phyloP scores from a whole-genome alignment of 64 coral and sea anemone species.

The Anthopleura sola region DNA sequence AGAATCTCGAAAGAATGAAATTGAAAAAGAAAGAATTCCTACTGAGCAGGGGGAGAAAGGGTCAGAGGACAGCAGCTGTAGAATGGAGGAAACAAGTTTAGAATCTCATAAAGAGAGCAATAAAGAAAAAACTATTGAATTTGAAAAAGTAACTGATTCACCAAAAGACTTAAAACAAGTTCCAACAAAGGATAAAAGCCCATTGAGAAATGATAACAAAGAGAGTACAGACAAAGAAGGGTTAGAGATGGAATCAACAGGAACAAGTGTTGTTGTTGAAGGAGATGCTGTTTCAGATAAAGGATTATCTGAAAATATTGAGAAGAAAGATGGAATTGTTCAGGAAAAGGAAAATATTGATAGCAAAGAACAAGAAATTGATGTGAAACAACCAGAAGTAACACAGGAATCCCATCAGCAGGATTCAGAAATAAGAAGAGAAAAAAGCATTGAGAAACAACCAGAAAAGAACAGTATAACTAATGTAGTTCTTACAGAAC shows the following conservation, averaged over 20 bases:
- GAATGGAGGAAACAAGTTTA: background rate
- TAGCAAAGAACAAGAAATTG: background rate
- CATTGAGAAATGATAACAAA: background rate
- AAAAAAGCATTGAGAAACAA: background rate
- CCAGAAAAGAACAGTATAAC: background rate
- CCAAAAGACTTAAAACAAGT: background rate
- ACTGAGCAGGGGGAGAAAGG: background rate
- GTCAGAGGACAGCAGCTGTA: background rate
- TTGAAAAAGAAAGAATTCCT: background rate
- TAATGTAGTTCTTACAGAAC: background rate
- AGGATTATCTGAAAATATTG: background rate
- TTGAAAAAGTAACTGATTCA: background rate
- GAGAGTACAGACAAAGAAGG: background rate
- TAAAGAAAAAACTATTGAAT: background rate
- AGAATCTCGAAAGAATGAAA: background rate
- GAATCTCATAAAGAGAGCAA: background rate
- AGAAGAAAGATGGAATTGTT: background rate
- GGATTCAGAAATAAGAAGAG: background rate
- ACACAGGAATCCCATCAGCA: background rate
- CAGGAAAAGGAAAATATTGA: background rate
- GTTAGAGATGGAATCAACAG: background rate
- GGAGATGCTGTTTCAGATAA: background rate
- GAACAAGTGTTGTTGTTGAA: background rate
- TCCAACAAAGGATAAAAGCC: background rate
- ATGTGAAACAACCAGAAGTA: background rate